A percentile compares a stretch with the other conserved stretches of the same genome.
Evolutionary conservation across 2,797 vertebrate species (phyloP).

Genomic region (Chiloscyllium punctatum): DNA sequence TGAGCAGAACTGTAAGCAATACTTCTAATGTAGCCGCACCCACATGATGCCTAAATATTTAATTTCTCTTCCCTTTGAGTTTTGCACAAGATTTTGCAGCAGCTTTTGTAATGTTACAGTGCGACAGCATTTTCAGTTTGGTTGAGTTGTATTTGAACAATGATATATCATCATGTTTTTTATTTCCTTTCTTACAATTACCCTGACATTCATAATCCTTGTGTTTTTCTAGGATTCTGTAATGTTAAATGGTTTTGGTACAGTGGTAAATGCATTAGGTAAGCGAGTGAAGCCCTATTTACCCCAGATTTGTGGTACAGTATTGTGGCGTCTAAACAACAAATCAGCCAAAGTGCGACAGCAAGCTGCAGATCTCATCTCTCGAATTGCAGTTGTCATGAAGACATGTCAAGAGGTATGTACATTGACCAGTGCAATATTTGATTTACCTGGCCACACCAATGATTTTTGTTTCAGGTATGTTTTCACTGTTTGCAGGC

Average conservation of each 20-base stretch:
- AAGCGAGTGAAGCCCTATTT: conserved; percentile 97
- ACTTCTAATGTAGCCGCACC: no score
- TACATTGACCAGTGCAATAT: conserved; percentile 9
- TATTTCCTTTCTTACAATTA: neutral
- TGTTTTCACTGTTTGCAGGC: neutral
- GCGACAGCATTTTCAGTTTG: neutral
- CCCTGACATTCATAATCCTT: conserved; percentile 28
- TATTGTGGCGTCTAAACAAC: conserved; percentile 98
- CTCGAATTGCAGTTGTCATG: conserved; percentile 97
- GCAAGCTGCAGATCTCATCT: conserved; percentile 95
- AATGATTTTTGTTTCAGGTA: neutral
- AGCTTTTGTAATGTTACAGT: neutral
- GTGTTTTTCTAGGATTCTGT: conserved; percentile 80
- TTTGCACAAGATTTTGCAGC: neutral
- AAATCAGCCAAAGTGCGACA: conserved; percentile 97
- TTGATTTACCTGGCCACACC: neutral
- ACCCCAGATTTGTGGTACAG: conserved; percentile 98
- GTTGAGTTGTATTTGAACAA: neutral
- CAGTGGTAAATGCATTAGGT: conserved; percentile 94
- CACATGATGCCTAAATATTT: neutral
- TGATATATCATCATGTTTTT: neutral
- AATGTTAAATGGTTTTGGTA: conserved; percentile 97
- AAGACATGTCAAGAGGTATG: conserved; percentile 97
- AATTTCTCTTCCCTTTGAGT: neutral
- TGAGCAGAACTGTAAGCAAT: no score